Base-by-base conservation (phyloP, 2,888 invertebrate species). In the Tyria jacobaeae region DNA sequence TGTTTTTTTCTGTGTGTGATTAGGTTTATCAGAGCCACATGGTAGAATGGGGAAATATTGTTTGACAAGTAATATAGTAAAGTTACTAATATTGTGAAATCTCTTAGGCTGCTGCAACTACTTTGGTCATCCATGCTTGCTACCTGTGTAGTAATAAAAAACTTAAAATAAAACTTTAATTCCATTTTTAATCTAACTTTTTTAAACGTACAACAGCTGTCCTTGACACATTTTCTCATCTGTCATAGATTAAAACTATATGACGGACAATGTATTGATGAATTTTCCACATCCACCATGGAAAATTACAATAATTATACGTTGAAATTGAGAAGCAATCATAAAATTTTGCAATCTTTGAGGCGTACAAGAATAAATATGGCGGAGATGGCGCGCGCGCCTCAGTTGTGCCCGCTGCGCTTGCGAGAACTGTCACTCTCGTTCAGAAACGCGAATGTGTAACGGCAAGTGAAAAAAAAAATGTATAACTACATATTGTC, bases 351-450 rank as follows among this genome's bases (percentile, higher is more conserved):
- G 68, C 72, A 73, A 76, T 66, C 59, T 56, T 71, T 70, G 71
- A 64, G 56, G 69, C 67, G 54, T 17, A 17, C 50, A 34, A 58
- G 48, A 56, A 79, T 84, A 83, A 84, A 83, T 78, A 83, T 74
- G 75, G 75, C 64, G 57, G 66, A 2, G 27, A 21, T 24, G 57
- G 60, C 76, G 82, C 83, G 81, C 82, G 82, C 82, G 75, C 68
- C 63, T 71, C 76, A 82, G 81, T 81, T 60, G 59, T 24, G 37
- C 3, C n/a, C 44, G 55, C 37, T 34, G 57, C 68, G 74, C 71
- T 60, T 69, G 74, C 67, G 67, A 25, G 54, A 64, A 69, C 74
- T 72, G 68, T 72, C 73, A 76, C 71, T 74, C 66, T 70, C 70
- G 65, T 68, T 75, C 39, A 62, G 17, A 68, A 68, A 56, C 64